Base-by-base conservation (phyloP, 2,113 vertebrate genomes). In the Piliocolobus tephrosceles region DNA sequence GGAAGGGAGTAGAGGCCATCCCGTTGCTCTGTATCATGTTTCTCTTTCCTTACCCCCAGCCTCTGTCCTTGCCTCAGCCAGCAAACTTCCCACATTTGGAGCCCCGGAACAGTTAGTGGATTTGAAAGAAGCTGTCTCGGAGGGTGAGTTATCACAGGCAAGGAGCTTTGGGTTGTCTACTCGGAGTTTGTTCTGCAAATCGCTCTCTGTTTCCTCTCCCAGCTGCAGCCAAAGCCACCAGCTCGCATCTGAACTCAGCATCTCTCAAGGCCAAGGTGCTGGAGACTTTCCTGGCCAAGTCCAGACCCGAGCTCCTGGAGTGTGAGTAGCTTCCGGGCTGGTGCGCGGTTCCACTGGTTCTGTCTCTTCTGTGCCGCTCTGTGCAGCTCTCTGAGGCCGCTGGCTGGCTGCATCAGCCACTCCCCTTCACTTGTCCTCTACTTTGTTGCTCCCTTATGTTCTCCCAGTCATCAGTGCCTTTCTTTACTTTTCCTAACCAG, bases 281-380 rank as follows among this genome's bases (percentile, higher is more conserved):
- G 40, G 96, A 97, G 55, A 55, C 6, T 87, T 98, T 98, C 88
- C 81, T 98, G 32, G 16, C n/a, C 90, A 99, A 98, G 97, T 68
- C 98, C 79, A 99, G 99, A 97, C 47, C 43, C 2, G 99, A 99
- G 13, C 99, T 99, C 45, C 84, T 99, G 92, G 98, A 99, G 23
- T 99, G 99, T 99, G 98, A 99, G 99, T 98, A 68, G 70, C 50
- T 3, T 47, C 27, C 6, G 38, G 27, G 20, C 20, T 55, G 38
- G 20, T 2, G 3, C 2, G 75, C 2, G 0, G 14, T 45, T 50
- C 38, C 0, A 2, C 47, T 20, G 35, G 40, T 18, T 40, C 8
- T 2, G 7, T n/a, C 23, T 40, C 11, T 55, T 35, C 86, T n/a
- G 45, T 18, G 25, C 0, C 4, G 25, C 50, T n/a, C 43, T 58